Conservation (phyloP, 2,888 invertebrate species). For the Hermaeophaga mercurialis region DNA sequence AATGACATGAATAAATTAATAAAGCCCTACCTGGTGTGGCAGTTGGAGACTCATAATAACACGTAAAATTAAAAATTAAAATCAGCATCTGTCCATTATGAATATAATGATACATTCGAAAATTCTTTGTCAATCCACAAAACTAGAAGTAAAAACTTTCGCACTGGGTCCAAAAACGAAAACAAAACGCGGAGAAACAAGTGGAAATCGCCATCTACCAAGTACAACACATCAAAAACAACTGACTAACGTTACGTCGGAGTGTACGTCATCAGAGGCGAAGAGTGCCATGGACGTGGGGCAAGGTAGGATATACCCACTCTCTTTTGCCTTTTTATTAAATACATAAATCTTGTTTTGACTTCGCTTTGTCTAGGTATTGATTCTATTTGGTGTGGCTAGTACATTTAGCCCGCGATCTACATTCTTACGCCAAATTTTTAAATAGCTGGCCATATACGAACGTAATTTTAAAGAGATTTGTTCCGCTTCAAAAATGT, state of each 20-base stretch:
- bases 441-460: too few relatives aligned
- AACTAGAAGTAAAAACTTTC: not conserved
- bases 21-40: conserved; percentile 27
- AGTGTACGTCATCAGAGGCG: conserved; percentile 25
- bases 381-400: not conserved
- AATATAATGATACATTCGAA: not conserved
- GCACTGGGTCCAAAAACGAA: conserved; percentile 4
- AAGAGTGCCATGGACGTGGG: conserved; percentile 30
- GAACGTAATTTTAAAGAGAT: too few relatives aligned
- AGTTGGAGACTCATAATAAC: conserved; percentile 29
- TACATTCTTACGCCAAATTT: too few relatives aligned
- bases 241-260: conserved; percentile 28
- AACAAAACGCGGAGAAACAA: conserved; percentile 12
- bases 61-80: conserved; percentile 13
- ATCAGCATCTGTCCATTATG: conserved; percentile 7
- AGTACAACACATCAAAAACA: conserved; percentile 31
- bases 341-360: not conserved
- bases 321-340: conserved; percentile 7
- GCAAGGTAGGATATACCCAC: conserved; percentile 24
- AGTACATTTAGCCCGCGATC: too few relatives aligned
- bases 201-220: conserved; percentile 28
- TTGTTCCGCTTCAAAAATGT: too few relatives aligned
- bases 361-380: not conserved
- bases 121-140: not conserved
- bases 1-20: not conserved